These are phyloP conservation scores for Mythimna albipuncta DNA, from an alignment of 2,888 invertebrate species.

Conservation along the genomic window DNA sequence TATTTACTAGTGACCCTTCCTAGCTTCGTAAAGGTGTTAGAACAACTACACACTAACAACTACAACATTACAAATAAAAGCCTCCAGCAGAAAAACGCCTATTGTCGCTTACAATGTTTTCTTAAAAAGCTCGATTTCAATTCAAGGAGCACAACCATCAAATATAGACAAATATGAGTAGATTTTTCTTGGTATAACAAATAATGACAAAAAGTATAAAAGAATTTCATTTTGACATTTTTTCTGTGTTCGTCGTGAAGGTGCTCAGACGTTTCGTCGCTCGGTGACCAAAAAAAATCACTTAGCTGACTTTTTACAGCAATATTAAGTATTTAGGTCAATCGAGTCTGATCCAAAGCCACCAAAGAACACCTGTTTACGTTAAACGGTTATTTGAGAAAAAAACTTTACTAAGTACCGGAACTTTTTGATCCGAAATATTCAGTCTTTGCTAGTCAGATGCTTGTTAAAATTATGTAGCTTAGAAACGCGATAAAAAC, in stretches of 20 bases:
- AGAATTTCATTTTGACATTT: background rate
- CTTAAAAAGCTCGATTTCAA: too few relatives aligned
- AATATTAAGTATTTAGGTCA: slow-evolving; percentile 28
- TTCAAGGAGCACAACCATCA: too few relatives aligned
- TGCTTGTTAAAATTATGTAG: slow-evolving; percentile 6
- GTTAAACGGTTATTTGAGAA: slow-evolving; percentile 28
- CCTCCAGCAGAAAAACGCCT: too few relatives aligned
- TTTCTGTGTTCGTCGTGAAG: background rate
- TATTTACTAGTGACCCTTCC: too few relatives aligned
- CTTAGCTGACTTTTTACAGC: slow-evolving; percentile 17
- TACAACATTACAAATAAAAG: too few relatives aligned
- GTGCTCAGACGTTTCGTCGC: background rate
- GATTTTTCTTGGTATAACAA: background rate
- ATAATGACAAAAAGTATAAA: background rate
- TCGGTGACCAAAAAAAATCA: slow-evolving; percentile 27
- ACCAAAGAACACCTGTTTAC: slow-evolving; percentile 23
- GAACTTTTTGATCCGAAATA: slow-evolving; percentile 9
- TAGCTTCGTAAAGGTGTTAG: too few relatives aligned
- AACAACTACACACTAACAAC: too few relatives aligned
- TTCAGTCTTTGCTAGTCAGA: slow-evolving; percentile 5
- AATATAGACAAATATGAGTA: too few relatives aligned
- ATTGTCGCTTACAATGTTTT: too few relatives aligned
- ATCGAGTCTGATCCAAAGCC: background rate
- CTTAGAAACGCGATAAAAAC: background rate
- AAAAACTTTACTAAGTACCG: slow-evolving; percentile 19